Conservation (phyloP, 1,140 invertebrate genomes). For the Heliconius congener region DNA sequence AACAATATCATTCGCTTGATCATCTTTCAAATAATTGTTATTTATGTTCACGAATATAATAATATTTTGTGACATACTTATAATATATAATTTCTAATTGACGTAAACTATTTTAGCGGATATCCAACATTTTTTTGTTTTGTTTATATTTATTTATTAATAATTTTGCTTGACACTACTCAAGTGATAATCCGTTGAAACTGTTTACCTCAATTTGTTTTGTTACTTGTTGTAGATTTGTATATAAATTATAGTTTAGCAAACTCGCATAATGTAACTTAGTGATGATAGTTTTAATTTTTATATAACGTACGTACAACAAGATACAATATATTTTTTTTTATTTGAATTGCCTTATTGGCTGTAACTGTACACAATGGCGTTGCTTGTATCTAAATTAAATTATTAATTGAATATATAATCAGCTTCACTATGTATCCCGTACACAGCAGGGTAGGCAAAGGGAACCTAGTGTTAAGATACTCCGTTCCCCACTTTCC, state of each 20-base stretch:
- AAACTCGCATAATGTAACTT: constrained; percentile 34
- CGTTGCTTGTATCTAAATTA: not conserved
- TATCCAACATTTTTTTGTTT: not conserved
- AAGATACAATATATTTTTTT: constrained; percentile 11
- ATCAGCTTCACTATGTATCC: no score
- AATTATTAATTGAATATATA: not conserved
- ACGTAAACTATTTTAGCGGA: constrained; percentile 31
- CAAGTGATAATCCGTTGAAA: constrained; percentile 23
- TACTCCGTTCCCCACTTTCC: no score
- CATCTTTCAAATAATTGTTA: not conserved
- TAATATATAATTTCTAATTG: constrained; percentile 26
- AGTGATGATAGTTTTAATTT: constrained; percentile 30
- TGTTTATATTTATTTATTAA: constrained; percentile 29
- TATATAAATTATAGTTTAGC: constrained; percentile 58
- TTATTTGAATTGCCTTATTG: not conserved
- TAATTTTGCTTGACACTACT: constrained; percentile 17
- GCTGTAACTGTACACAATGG: constrained; percentile 2
- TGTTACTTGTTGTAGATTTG: constrained; percentile 65
- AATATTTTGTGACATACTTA: constrained; percentile 14
- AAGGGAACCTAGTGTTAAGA: no score
- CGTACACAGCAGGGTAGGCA: no score
- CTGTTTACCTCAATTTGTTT: constrained; percentile 42
- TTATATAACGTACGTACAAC: constrained; percentile 26
- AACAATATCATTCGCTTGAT: not conserved
- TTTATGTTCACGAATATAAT: not conserved